phyloP scores from a whole-genome alignment of 92 coral and sea anemone species.

The Zoanthus sansibaricus region DNA sequence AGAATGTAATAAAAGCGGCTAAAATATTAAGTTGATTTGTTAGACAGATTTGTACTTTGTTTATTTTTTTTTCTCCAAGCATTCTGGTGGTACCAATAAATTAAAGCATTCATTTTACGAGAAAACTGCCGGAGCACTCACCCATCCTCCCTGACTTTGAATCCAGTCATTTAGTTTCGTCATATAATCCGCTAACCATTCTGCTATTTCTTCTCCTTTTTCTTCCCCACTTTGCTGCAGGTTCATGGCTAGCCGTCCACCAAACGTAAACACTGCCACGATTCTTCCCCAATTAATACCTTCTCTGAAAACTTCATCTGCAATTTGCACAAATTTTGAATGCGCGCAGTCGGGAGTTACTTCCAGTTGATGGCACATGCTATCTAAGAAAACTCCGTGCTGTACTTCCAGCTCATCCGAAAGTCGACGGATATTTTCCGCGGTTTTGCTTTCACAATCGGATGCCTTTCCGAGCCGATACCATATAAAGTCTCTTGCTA shows the following conservation, averaged over 20 bases:
- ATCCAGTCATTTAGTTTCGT: constrained; percentile 75
- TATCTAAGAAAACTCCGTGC: constrained; percentile 66
- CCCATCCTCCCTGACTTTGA: constrained; percentile 86
- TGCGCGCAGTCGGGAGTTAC: constrained; percentile 75
- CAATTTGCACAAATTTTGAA: constrained; percentile 84
- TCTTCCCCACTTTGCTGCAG: constrained; percentile 70
- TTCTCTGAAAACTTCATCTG: constrained; percentile 89
- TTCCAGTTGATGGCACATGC: constrained; percentile 82
- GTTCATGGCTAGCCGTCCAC: constrained; percentile 77
- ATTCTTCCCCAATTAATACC: constrained; percentile 94
- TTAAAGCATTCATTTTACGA: neutral
- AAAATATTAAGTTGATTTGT: neutral
- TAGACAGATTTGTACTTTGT: neutral
- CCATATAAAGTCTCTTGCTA: constrained; percentile 75
- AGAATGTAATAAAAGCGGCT: neutral
- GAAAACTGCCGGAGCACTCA: constrained; percentile 40
- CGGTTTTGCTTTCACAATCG: constrained; percentile 66
- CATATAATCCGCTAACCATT: constrained; percentile 83
- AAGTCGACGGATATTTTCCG: constrained; percentile 76
- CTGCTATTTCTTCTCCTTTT: constrained; percentile 65
- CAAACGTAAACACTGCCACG: constrained; percentile 86
- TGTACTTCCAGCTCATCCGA: constrained; percentile 84
- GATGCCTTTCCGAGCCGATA: constrained; percentile 74
- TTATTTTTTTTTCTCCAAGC: neutral
- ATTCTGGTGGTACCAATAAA: neutral